Conservation (phyloP, 2,113 vertebrate genomes). For the Arvicanthis niloticus region DNA sequence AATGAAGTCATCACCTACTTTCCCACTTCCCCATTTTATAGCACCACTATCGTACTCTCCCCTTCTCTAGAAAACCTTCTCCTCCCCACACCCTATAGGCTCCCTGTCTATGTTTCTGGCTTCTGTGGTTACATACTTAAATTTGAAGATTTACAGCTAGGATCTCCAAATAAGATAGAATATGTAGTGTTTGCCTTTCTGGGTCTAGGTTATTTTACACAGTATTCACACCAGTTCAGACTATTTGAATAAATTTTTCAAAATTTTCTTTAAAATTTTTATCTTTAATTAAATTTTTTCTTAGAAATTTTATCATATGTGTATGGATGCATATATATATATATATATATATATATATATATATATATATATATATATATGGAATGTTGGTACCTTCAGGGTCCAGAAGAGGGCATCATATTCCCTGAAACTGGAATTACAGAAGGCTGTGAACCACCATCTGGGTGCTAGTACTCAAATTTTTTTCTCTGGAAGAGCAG, state of each 20-base stretch:
- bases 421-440: background rate
- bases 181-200: background rate
- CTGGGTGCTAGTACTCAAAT: background rate
- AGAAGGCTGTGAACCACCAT: background rate
- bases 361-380: background rate
- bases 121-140: background rate
- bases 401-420: background rate
- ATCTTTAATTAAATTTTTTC: background rate
- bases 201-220: background rate
- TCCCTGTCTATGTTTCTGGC: background rate
- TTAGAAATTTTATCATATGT: background rate
- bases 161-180: background rate
- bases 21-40: background rate
- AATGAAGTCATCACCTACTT: background rate
- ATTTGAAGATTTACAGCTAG: background rate
- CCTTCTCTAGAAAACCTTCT: background rate
- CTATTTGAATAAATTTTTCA: background rate
- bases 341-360: too few species aligned
- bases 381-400: background rate
- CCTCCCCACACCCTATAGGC: background rate
- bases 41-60: background rate
- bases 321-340: background rate
- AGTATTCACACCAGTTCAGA: background rate
- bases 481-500: background rate
- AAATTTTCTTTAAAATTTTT: background rate